Base-by-base conservation (phyloP, 2,113 vertebrate species). In the Plecturocebus donacophilus region DNA sequence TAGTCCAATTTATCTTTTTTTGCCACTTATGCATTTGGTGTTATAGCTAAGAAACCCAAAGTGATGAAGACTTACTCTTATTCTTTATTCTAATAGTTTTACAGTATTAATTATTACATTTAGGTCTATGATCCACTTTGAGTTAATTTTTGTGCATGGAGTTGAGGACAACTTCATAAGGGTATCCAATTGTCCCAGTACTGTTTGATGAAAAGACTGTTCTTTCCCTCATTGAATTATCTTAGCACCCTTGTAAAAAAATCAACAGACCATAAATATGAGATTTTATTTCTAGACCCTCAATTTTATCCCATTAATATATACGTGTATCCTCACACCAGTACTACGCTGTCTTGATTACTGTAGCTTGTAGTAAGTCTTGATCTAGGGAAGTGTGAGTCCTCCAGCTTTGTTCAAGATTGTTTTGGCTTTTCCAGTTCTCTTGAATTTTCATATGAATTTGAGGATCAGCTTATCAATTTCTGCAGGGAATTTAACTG, bases 361-460 rank as follows among this genome's bases (percentile, higher is more conserved):
- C 47, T 68, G 23, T 38, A 90, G 47, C 30, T 20, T 79, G 45
- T 79, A 47, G 45, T 32, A 49, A 79, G 76, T 79, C 76, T 49
- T 49, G 76, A 79, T 49, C 32, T 35, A 79, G 30, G 45, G 17
- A 49, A 79, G 11, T 58, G 17, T 73, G 66, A 91, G 21, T 42
- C 64, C 45, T 91, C 47, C 79, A 93, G 47, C 47, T 94, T 86
- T 73, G 16, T 89, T 95, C 16, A 76, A 91, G 40, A 85, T 56
- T 85, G 11, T 71, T 68, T 84, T 73, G 54, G 23, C 13, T 87
- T 87, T 83, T 80, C 58, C 13, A 45, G 5, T 16, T 80, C 61
- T 49, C 80, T 49, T 84, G 54, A 80, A 32, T 86, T 83, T 80
- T 40, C 56, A 40, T 68, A 25, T 45, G 79, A 76, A 82, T 90